Percentiles rank a stretch among this genome's conserved stretches.
Conservation (phyloP, 2,797 vertebrate genomes). For the Myotis daubentonii region DNA sequence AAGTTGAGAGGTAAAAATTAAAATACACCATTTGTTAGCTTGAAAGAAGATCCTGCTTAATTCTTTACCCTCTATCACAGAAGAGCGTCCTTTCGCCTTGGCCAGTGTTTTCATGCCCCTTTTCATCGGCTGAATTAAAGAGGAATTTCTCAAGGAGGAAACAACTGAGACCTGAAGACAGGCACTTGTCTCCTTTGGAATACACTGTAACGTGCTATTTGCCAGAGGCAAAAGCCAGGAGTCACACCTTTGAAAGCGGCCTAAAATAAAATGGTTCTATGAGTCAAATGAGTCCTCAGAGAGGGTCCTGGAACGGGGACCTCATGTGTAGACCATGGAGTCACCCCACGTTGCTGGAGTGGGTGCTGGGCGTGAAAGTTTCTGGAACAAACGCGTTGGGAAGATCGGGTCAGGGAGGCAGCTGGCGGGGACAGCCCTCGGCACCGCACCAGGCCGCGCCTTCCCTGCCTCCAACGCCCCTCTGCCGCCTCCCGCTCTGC, state of each 20-base stretch:
- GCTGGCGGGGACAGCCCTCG: conserved; percentile 26
- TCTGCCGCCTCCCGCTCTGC: background rate
- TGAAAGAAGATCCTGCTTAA: background rate
- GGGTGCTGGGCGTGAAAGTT: conserved; percentile 17
- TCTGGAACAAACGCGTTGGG: conserved; percentile 44
- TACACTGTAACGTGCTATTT: conserved; percentile 50
- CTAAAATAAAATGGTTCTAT: conserved; percentile 58
- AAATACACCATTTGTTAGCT: background rate
- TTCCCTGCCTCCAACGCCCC: background rate
- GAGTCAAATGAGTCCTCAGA: conserved; percentile 72
- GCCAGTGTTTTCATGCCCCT: background rate
- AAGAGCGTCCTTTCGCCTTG: background rate
- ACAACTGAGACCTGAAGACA: conserved; percentile 10
- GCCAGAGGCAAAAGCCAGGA: conserved; percentile 60
- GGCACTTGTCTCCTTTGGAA: background rate
- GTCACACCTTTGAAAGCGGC: conserved; percentile 58
- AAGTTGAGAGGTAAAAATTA: conserved; percentile 31
- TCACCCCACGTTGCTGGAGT: conserved; percentile 37
- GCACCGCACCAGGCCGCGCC: conserved; percentile 13
- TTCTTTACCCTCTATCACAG: background rate
- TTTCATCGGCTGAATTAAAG: conserved; percentile 9
- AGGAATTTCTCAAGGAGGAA: conserved; percentile 48
- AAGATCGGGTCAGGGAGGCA: conserved; percentile 43
- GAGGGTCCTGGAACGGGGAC: conserved; percentile 52
- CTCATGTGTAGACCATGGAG: conserved; percentile 27